Evolutionary conservation across 2,113 vertebrate species (phyloP).

Genomic region (Promerops cafer): DNA sequence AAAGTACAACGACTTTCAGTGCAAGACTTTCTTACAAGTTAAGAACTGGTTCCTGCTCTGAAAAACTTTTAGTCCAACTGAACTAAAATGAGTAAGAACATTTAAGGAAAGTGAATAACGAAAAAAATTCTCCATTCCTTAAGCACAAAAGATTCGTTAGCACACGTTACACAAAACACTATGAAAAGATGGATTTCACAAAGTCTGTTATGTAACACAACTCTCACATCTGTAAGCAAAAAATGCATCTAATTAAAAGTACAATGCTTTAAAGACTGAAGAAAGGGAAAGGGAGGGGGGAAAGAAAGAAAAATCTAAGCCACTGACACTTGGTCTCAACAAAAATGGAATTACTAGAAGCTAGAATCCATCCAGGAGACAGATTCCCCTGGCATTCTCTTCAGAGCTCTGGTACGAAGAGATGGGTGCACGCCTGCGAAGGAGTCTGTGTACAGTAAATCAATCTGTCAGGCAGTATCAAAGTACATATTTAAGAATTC

Average conservation of each 20-base stretch:
- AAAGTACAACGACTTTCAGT: neutral
- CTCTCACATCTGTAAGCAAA: neutral
- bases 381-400: neutral
- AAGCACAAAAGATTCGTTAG: neutral
- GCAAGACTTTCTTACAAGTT: neutral
- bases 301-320: neutral
- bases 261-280: neutral
- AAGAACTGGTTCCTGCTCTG: neutral
- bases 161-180: fast-evolving
- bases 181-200: neutral
- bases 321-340: neutral
- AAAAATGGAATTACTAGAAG: neutral
- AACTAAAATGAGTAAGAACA: neutral
- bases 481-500: conserved; percentile 33
- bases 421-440: fast-evolving
- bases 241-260: neutral
- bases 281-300: fast-evolving
- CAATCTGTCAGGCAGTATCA: conserved; percentile 21
- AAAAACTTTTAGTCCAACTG: neutral
- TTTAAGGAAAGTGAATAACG: neutral
- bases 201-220: neutral
- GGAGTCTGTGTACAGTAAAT: neutral
- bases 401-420: neutral
- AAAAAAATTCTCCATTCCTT: neutral
- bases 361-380: neutral